A percentile compares a stretch with the other conserved stretches of the same genome.
phyloP scores from a whole-genome alignment of 2,113 vertebrate species.

The Ia io region DNA sequence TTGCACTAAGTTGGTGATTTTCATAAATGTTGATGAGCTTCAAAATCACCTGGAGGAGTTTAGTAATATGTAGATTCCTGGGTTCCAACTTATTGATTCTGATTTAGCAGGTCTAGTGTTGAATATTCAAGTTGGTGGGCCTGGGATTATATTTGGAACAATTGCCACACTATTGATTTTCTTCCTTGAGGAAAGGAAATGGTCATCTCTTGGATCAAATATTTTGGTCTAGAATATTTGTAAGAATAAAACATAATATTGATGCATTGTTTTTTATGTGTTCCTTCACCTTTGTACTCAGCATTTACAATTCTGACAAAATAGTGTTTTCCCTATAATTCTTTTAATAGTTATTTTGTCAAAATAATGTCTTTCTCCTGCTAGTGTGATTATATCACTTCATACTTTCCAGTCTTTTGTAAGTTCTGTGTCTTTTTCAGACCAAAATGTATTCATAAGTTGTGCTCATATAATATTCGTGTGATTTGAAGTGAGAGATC shows the following conservation, averaged over 20 bases:
- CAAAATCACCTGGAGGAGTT: background rate
- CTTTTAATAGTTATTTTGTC: background rate
- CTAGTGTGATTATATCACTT: background rate
- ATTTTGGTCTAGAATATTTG: background rate
- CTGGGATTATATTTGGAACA: background rate
- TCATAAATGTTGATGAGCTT: background rate
- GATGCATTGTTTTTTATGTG: background rate
- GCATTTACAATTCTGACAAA: constrained; percentile 13
- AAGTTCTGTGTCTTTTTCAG: constrained; percentile 24
- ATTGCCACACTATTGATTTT: background rate
- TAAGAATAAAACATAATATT: background rate
- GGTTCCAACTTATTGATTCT: background rate
- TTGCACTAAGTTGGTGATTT: background rate
- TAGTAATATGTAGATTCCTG: background rate
- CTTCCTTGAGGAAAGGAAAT: constrained; percentile 2
- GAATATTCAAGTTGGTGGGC: background rate
- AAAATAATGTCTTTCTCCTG: constrained; percentile 18
- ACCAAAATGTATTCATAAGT: background rate
- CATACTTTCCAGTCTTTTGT: background rate
- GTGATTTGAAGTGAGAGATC: background rate
- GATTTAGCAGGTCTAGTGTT: background rate
- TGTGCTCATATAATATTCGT: background rate
- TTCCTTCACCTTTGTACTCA: background rate
- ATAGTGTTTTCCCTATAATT: background rate
- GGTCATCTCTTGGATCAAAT: background rate